phyloP scores from a whole-genome alignment of 2,888 invertebrate genomes.

The Hydrotaea cyrtoneurina region DNA sequence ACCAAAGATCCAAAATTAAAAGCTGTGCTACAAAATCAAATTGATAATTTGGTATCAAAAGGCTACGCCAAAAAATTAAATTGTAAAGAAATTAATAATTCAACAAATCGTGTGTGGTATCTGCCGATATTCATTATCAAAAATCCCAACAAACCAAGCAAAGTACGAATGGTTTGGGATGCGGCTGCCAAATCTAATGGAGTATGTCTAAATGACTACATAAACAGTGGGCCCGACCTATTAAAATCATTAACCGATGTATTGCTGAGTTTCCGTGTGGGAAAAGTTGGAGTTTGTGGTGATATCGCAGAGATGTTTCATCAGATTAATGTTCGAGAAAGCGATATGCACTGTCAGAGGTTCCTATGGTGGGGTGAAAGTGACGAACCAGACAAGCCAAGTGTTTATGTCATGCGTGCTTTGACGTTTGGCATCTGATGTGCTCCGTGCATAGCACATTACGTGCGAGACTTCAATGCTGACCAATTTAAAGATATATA shows the following conservation, averaged over 20 bases:
- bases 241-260: conserved; percentile 48
- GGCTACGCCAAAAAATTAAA: conserved; percentile 56
- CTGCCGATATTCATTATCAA: neutral
- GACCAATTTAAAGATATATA: neutral
- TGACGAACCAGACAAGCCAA: conserved; percentile 49
- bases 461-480: conserved; percentile 4
- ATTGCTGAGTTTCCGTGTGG: conserved; percentile 57
- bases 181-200: conserved; percentile 73
- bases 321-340: conserved; percentile 47
- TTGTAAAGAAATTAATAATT: conserved; percentile 39
- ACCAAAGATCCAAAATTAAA: conserved; percentile 52
- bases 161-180: conserved; percentile 73
- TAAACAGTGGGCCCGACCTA: conserved; percentile 75
- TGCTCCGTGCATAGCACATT: conserved; percentile 35
- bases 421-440: conserved; percentile 57
- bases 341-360: conserved; percentile 57
- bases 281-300: conserved; percentile 61
- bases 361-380: conserved; percentile 68
- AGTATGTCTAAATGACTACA: conserved; percentile 71
- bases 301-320: conserved; percentile 68
- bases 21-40: conserved; percentile 52
- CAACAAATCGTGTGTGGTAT: neutral
- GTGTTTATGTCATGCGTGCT: conserved; percentile 66
- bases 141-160: conserved; percentile 71
- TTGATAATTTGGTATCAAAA: conserved; percentile 58